Conservation (phyloP, 2,113 vertebrate genomes). For the Enhydra lutris region DNA sequence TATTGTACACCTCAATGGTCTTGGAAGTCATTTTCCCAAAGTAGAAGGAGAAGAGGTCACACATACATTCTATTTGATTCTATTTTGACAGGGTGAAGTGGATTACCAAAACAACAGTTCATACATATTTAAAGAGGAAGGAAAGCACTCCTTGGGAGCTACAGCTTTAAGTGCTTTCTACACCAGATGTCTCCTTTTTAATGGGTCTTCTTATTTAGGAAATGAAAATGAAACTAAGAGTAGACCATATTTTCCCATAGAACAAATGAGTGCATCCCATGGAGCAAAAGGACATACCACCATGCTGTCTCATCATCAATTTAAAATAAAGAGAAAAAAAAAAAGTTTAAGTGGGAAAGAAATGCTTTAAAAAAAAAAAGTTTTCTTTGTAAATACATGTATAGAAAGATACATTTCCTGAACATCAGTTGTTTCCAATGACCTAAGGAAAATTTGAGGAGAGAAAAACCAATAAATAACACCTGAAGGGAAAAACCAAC, state of each 20-base stretch:
- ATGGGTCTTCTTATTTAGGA: slow-evolving; percentile 84
- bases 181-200: slow-evolving; percentile 88
- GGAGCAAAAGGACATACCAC: not conserved
- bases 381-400: not conserved
- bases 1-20: slow-evolving; percentile 32
- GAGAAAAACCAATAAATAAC: not conserved
- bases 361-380: not conserved
- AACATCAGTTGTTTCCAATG: not conserved
- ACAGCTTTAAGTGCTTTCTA: slow-evolving; percentile 76
- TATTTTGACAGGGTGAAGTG: slow-evolving; percentile 85
- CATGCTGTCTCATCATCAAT: not conserved
- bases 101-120: slow-evolving; percentile 82
- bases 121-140: slow-evolving; percentile 89
- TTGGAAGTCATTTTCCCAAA: slow-evolving; percentile 61
- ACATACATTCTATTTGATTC: slow-evolving; percentile 75
- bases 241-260: slow-evolving; percentile 51
- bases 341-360: not conserved
- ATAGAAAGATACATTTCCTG: not conserved
- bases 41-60: slow-evolving; percentile 68
- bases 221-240: slow-evolving; percentile 84
- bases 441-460: not conserved
- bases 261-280: slow-evolving; percentile 25
- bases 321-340: not conserved
- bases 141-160: slow-evolving; percentile 76
- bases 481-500: not conserved